Base-by-base conservation (phyloP, 2,888 invertebrate species). In the Laspeyria flexula region DNA sequence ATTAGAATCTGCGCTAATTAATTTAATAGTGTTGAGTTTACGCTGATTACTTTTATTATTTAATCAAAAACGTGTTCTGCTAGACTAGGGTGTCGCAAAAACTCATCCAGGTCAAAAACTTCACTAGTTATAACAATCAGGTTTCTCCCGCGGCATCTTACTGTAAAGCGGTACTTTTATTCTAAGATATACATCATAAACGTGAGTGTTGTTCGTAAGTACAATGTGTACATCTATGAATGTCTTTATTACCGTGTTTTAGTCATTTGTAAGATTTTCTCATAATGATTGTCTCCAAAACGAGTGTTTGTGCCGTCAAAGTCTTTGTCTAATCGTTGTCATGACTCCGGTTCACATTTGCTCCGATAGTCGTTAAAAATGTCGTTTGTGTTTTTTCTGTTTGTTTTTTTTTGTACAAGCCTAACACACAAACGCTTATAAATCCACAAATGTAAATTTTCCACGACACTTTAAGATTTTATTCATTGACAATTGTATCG, bases 211-310 rank as follows among this genome's bases (percentile, higher is more conserved):
- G 87, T 92, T 82, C 81, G 73, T 86, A 91, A 92, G 85, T 85
- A 83, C 87, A 84, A 81, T 71, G 83, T 85, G 87, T 85, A 88
- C 86, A 90, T 90, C 92, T 91, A 92, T 90, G 90, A 91, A 86
- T 86, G 88, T 90, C 91, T 92, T 91, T 92, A 91, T 92, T 91
- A 90, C 90, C 83, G 81, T 86, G 69, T 88, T 87, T 90, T 84
- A 86, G 91, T 91, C 90, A 90, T 92, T 91, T 89, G 79, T 83
- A 83, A 92, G 92, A 92, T 92, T 92, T 92, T 92, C 92, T 92
- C 92, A 92, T 92, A 91, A 91, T 91, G 92, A 92, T 92, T 92
- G 88, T 86, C 87, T 74, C 88, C 81, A 88, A 91, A 92, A 90
- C 89, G 90, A 92, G 90, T 85, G 86, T 82, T 77, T 83, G 79